phyloP scores from a whole-genome alignment of 2,888 invertebrate species.

The Lithophane socia region DNA sequence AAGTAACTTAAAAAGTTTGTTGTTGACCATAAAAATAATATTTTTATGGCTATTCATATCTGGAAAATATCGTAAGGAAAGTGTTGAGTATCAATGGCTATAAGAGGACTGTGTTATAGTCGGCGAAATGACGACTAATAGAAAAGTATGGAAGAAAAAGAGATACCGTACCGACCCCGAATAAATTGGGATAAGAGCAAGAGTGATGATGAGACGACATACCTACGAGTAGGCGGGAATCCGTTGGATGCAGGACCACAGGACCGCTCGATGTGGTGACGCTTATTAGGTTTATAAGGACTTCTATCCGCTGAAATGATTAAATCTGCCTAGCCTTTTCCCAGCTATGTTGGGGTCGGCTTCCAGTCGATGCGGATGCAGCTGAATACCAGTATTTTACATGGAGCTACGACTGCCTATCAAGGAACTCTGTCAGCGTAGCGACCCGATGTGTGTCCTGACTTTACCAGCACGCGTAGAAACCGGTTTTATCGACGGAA shows the following conservation, averaged over 20 bases:
- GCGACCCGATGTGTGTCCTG: no score
- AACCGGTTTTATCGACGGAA: no score
- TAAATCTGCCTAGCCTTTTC: no score
- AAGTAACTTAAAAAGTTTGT: background rate
- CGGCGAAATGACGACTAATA: background rate
- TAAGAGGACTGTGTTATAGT: background rate
- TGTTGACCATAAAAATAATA: background rate
- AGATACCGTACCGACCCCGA: background rate
- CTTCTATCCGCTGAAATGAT: background rate
- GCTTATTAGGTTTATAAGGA: background rate
- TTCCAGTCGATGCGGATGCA: no score
- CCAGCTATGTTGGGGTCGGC: no score
- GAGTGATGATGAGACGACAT: background rate
- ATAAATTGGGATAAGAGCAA: background rate
- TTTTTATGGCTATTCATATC: background rate
- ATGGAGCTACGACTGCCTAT: no score
- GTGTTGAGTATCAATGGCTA: background rate
- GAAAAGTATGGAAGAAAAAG: no score
- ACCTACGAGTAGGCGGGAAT: background rate
- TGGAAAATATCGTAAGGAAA: background rate
- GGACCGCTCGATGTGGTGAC: background rate
- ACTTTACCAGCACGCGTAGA: no score
- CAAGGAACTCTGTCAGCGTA: no score
- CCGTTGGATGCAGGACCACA: background rate
- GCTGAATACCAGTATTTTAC: no score